Percentiles rank a stretch among this genome's conserved stretches.
Conservation (phyloP, 2,888 invertebrate genomes). For the Helleia helle region DNA sequence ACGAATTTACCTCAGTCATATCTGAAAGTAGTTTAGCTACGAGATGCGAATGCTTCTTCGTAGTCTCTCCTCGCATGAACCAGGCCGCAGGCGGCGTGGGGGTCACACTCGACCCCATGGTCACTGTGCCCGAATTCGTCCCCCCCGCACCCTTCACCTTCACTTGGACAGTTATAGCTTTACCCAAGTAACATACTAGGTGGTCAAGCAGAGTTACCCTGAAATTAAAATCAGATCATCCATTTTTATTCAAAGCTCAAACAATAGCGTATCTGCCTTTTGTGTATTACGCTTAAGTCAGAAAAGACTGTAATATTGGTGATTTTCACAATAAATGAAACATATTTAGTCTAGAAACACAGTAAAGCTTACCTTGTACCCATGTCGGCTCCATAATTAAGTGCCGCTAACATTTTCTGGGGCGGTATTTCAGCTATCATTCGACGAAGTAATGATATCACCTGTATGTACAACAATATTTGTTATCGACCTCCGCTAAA, state of each 20-base stretch:
- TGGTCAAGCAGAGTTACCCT: slow-evolving; percentile 90
- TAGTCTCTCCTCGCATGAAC: slow-evolving; percentile 91
- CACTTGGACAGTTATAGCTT: slow-evolving; percentile 91
- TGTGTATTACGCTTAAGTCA: too few species aligned
- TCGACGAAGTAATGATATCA: slow-evolving; percentile 87
- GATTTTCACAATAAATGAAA: too few species aligned
- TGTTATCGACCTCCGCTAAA: too few species aligned
- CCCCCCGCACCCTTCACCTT: slow-evolving; percentile 73
- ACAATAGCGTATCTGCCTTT: too few species aligned
- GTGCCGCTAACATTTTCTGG: slow-evolving; percentile 83
- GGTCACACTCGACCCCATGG: slow-evolving; percentile 65
- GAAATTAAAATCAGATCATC: too few species aligned
- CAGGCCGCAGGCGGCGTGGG: slow-evolving; percentile 68
- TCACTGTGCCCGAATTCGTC: slow-evolving; percentile 57
- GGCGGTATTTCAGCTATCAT: slow-evolving; percentile 94
- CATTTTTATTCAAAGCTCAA: too few species aligned
- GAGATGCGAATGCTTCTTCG: slow-evolving; percentile 88
- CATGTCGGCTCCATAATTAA: slow-evolving; percentile 70
- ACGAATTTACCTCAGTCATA: slow-evolving; percentile 85
- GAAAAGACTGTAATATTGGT: too few species aligned
- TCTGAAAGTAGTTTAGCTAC: slow-evolving; percentile 92
- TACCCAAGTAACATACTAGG: slow-evolving; percentile 91
- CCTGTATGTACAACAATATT: too few species aligned
- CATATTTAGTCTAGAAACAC: too few species aligned
- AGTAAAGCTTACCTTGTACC: slow-evolving; percentile 33